phyloP scores from a whole-genome alignment of 2,113 vertebrate genomes.

The Chlamydotis undulata region DNA sequence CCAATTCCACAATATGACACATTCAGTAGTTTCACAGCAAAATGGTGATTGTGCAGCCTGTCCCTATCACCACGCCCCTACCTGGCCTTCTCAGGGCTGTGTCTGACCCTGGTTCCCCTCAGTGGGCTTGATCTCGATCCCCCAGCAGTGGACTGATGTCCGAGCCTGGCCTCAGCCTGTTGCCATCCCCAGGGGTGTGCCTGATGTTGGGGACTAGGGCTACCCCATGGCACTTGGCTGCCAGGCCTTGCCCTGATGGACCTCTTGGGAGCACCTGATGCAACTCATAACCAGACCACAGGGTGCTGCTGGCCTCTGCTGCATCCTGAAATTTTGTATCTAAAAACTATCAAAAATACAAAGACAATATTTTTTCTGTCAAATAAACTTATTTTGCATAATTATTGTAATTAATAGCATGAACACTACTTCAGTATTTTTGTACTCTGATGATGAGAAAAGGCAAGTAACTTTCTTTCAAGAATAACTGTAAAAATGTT shows the following conservation, averaged over 20 bases:
- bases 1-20: not conserved
- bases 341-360: not conserved
- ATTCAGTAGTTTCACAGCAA: not conserved
- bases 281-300: not conserved
- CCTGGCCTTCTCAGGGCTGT: not conserved
- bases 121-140: not conserved
- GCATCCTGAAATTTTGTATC: not conserved
- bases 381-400: not conserved
- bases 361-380: not conserved
- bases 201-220: accelerated
- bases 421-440: not conserved
- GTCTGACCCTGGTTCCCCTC: not conserved
- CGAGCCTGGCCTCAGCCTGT: not conserved
- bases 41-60: not conserved
- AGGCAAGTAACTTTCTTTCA: not conserved
- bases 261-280: not conserved
- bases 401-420: not conserved
- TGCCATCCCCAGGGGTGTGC: accelerated
- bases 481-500: not conserved
- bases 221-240: not conserved
- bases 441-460: not conserved
- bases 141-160: accelerated
- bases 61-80: not conserved
- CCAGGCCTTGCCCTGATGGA: accelerated
- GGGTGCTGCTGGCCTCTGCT: not conserved